phyloP scores from a whole-genome alignment of 2,113 vertebrate genomes.

The Boleophthalmus pectinirostris region DNA sequence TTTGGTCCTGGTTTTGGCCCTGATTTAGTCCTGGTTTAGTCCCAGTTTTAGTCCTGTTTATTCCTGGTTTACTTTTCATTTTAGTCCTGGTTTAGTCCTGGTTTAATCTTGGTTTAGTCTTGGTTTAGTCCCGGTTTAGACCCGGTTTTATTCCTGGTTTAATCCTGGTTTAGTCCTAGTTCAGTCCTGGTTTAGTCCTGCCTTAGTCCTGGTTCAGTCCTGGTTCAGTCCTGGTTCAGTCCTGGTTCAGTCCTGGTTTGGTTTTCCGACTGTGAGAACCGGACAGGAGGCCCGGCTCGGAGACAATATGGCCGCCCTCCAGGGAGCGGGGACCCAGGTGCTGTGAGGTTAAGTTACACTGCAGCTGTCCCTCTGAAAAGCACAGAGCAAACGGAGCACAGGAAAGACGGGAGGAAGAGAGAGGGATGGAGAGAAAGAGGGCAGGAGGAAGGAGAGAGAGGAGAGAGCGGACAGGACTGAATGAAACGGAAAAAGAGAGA shows the following conservation, averaged over 20 bases:
- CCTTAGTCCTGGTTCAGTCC: no score
- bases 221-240: no score
- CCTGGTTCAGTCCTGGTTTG: background rate
- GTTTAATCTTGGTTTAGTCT: no score
- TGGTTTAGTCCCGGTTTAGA: no score
- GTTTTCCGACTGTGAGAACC: background rate
- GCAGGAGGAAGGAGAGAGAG: background rate
- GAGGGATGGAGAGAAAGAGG: background rate
- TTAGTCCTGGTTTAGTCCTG: no score
- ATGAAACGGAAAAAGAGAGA: background rate
- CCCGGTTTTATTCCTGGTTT: no score
- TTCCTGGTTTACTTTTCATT: no score
- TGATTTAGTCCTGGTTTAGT: no score
- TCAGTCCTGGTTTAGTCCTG: no score
- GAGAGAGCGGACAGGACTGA: background rate
- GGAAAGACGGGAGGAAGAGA: slow-evolving; percentile 4
- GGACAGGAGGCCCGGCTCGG: background rate
- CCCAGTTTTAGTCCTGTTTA: no score
- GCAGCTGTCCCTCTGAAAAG: slow-evolving; percentile 74
- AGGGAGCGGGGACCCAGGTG: slow-evolving; percentile 58
- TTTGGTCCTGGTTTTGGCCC: no score
- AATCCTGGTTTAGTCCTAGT: no score
- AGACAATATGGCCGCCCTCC: background rate
- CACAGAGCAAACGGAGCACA: slow-evolving; percentile 38
- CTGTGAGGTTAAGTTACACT: slow-evolving; percentile 65